Evolutionary conservation across 2,797 vertebrate genomes (phyloP).

Genomic region (Myoxocephalus aenaeus): DNA sequence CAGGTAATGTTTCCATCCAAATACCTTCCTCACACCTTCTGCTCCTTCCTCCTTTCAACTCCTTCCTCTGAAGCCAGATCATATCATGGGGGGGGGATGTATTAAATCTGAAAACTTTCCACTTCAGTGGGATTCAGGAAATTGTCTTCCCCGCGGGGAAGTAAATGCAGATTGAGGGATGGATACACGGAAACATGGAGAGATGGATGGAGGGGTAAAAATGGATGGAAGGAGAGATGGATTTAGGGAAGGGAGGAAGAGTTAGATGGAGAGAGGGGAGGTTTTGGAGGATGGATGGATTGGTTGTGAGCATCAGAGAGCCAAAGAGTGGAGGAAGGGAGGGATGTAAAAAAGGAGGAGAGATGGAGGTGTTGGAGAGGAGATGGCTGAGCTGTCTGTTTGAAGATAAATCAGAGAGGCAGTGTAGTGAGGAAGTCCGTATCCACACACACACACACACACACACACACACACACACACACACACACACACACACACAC

Average conservation of each 20-base stretch:
- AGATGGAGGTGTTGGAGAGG: slow-evolving; percentile 55
- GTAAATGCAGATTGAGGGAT: slow-evolving; percentile 71
- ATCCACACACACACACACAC: slow-evolving; percentile 65
- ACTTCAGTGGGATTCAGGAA: slow-evolving; percentile 79
- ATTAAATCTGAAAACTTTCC: slow-evolving; percentile 83
- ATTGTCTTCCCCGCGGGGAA: slow-evolving; percentile 73
- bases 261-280: slow-evolving; percentile 40
- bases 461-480: slow-evolving; percentile 65
- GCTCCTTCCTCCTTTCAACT: slow-evolving; percentile 36
- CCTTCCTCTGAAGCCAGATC: slow-evolving; percentile 60
- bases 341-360: slow-evolving; percentile 34
- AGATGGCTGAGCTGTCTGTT: slow-evolving; percentile 77
- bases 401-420: slow-evolving; percentile 80
- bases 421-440: slow-evolving; percentile 70
- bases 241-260: slow-evolving; percentile 31
- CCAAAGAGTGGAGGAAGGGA: slow-evolving; percentile 32
- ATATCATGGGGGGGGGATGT: slow-evolving; percentile 67
- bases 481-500: slow-evolving; percentile 64
- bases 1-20: slow-evolving; percentile 12
- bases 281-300: slow-evolving; percentile 70
- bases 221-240: slow-evolving; percentile 42
- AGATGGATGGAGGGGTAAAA: slow-evolving; percentile 45
- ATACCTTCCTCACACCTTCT: slow-evolving; percentile 38
- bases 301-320: slow-evolving; percentile 50
- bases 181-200: slow-evolving; percentile 37